Evolutionary conservation across 1,140 invertebrate species (phyloP), one percentile per base, ranked within the genome.

Genomic region (Zaprionus capensis): DNA sequence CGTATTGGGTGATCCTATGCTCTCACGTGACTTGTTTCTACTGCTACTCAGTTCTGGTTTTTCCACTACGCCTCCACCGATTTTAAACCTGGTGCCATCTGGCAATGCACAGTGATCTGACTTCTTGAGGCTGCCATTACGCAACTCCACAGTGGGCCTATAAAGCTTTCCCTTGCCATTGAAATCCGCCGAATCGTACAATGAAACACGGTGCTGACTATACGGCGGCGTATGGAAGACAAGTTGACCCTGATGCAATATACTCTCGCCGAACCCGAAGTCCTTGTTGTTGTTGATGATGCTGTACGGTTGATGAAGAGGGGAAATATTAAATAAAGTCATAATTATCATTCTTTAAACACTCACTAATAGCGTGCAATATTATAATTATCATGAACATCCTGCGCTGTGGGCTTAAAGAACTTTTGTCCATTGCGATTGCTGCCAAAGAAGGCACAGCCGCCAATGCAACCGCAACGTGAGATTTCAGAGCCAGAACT

Each of bases 381-480:
- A 81, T 98, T 98, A 28, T 96, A 94, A 3, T 97, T 97, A 83
- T 98, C 97, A 56, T 95, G 94, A 53, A 97, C 93, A 93, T 98
- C 97, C 57, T 96, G 95, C 26, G 95, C 94, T 79, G 94, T 96
- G 0, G 97, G 97, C 86, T 97, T 97, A 69, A 99, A 97, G 92
- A 99, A 98, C 78, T 95, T 95, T 20, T 95, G 92, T 1, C 98
- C 98, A 92, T 98, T 98, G 81, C 94, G 94, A 92, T 98, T 98
- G 53, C 94, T 96, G 5, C 98, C 98, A 93, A 99, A 99, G 93
- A 99, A 99, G 15, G 94, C 94, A 91, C 98, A 99, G 1, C 98
- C 98, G 3, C 99, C 99, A 49, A 97, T 96, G 93, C 99, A 99
- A 1, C 98, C 98, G 93, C 99, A 99, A 78, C 96, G 97, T 7